Percentiles rank a stretch among this genome's conserved stretches.
These are phyloP conservation scores for Heliconius ismenius DNA, from an alignment of 2,888 invertebrate genomes.

Conservation along the genomic window DNA sequence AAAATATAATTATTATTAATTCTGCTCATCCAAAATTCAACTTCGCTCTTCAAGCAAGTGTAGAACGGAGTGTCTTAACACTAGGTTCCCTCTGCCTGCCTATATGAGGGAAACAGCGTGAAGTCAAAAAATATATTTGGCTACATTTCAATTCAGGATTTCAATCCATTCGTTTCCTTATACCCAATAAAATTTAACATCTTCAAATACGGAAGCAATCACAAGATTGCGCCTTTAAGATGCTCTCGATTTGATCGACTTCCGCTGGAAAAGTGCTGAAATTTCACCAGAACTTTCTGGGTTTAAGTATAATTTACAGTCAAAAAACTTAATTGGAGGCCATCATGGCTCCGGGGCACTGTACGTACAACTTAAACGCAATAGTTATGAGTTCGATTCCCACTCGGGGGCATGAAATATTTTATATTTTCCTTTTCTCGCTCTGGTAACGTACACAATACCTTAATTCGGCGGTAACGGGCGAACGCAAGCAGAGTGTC, in stretches of 20 bases:
- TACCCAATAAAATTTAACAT: constrained; percentile 19
- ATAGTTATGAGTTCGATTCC: too few species aligned
- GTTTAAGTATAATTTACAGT: not conserved
- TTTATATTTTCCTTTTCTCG: too few species aligned
- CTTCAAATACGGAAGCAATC: constrained; percentile 20
- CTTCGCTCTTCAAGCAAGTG: not conserved
- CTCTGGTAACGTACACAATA: too few species aligned
- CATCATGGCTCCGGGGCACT: too few species aligned
- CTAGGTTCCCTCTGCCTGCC: not conserved
- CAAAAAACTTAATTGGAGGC: too few species aligned
- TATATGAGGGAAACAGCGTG: not conserved
- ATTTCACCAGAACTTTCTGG: not conserved
- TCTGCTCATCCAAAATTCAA: too few species aligned
- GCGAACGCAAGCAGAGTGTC: too few species aligned
- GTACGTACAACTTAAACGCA: too few species aligned
- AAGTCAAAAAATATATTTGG: not conserved
- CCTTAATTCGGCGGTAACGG: too few species aligned
- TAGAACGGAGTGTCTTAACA: not conserved
- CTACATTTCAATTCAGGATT: not conserved
- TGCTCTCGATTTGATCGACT: constrained; percentile 1
- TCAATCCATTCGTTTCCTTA: not conserved
- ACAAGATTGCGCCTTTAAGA: constrained; percentile 11
- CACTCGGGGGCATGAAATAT: too few species aligned
- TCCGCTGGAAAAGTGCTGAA: constrained; percentile 4
- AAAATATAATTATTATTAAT: too few species aligned